These are phyloP conservation scores for Chroicocephalus ridibundus DNA, from an alignment of 2,113 vertebrate species.

Conservation along the genomic window DNA sequence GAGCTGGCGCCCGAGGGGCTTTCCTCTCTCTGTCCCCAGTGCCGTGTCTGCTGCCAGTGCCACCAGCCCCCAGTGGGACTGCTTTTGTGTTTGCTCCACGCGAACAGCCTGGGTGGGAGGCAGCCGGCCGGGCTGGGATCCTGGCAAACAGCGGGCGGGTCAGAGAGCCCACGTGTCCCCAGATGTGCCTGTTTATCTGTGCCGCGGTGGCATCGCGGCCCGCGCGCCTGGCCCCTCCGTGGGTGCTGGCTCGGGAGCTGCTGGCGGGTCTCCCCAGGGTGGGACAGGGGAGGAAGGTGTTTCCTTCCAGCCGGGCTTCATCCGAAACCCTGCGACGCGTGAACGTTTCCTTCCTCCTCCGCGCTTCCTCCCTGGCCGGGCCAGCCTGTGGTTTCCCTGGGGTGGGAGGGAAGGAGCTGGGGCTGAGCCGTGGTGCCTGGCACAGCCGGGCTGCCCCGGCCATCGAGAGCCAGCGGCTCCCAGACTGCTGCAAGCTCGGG, in stretches of 20 bases:
- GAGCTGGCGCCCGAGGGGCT: neutral
- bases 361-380: neutral
- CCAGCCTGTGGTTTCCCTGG: conserved; percentile 14
- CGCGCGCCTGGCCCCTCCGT: neutral
- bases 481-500: accelerated
- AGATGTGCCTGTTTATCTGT: neutral
- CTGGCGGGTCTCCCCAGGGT: neutral
- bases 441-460: neutral
- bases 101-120: accelerated
- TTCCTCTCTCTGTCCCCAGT: neutral
- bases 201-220: accelerated
- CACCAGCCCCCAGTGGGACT: neutral
- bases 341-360: conserved; percentile 39
- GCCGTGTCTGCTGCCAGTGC: neutral
- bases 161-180: neutral
- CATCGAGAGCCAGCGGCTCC: accelerated
- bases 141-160: neutral
- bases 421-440: neutral
- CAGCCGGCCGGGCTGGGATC: neutral
- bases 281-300: neutral
- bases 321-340: neutral
- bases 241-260: neutral
- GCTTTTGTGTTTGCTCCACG: neutral
- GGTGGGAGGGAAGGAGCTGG: neutral
- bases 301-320: neutral